phyloP scores from a whole-genome alignment of 1,140 invertebrate genomes.

The Halictus rubicundus region DNA sequence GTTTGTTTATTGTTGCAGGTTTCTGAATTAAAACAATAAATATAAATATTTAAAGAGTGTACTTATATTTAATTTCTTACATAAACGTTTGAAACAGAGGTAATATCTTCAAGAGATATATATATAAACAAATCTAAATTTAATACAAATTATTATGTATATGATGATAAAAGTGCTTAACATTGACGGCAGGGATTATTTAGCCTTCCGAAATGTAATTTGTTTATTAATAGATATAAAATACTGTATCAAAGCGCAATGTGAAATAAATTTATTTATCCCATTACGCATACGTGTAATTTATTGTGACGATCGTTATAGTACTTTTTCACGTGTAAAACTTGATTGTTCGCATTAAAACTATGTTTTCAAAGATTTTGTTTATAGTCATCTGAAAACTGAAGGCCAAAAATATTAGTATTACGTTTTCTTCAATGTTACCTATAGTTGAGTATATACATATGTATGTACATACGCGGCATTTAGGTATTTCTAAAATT shows the following conservation, averaged over 20 bases:
- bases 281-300: slow-evolving; percentile 12
- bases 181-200: slow-evolving; percentile 7
- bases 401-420: slow-evolving; percentile 58
- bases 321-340: slow-evolving; percentile 17
- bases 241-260: slow-evolving; percentile 1
- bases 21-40: neutral
- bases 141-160: slow-evolving; percentile 12
- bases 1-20: neutral
- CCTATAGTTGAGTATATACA: slow-evolving; percentile 2
- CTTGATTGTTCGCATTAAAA: slow-evolving; percentile 18
- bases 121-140: slow-evolving; percentile 10
- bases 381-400: slow-evolving; percentile 67
- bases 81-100: neutral
- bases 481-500: neutral
- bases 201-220: slow-evolving; percentile 14
- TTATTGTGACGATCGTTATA: slow-evolving; percentile 7
- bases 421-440: slow-evolving; percentile 16
- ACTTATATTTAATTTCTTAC: slow-evolving; percentile 33
- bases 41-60: slow-evolving; percentile 17
- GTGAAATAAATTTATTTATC: slow-evolving; percentile 33
- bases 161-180: neutral
- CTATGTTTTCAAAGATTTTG: slow-evolving; percentile 29
- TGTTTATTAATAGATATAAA: slow-evolving; percentile 18
- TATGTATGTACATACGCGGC: neutral
- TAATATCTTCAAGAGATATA: slow-evolving; percentile 12